These are phyloP conservation scores for Mustela lutreola DNA, from an alignment of 2,113 vertebrate species.

Conservation along the genomic window DNA sequence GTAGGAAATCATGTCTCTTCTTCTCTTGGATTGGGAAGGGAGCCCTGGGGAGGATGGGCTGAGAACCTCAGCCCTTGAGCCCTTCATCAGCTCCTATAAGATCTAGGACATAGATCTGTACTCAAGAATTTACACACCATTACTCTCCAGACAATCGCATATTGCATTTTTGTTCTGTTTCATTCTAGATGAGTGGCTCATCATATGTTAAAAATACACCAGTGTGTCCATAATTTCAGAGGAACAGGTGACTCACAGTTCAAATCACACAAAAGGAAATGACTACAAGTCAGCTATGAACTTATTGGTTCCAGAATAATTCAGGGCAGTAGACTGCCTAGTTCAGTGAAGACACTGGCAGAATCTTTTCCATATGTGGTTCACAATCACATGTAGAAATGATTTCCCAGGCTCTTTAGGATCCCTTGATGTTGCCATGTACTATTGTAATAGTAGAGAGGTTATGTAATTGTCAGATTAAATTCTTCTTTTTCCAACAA, in stretches of 20 bases:
- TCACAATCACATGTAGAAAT: neutral
- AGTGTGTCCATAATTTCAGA: constrained; percentile 70
- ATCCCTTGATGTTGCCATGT: neutral
- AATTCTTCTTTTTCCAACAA: neutral
- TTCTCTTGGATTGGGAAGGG: neutral
- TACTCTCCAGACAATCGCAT: neutral
- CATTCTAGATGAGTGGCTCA: constrained; percentile 64
- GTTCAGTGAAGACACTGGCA: neutral
- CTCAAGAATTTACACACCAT: neutral
- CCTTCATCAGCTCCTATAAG: neutral
- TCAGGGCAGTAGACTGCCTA: neutral
- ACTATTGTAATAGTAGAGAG: neutral
- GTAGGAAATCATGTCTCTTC: neutral
- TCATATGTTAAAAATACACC: constrained; percentile 79
- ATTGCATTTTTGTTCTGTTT: constrained; percentile 57
- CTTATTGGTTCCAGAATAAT: constrained; percentile 50
- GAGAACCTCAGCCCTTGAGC: neutral
- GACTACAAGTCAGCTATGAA: constrained; percentile 71
- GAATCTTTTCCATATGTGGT: neutral
- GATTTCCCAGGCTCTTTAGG: neutral
- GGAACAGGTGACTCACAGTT: constrained; percentile 79
- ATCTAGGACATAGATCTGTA: neutral
- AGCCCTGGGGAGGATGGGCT: neutral
- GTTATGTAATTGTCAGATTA: neutral
- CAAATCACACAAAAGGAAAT: constrained; percentile 72